Evolutionary conservation across 2,797 vertebrate species (phyloP), one percentile per base, ranked within the genome.

Genomic region (Urocyon cinereoargenteus): DNA sequence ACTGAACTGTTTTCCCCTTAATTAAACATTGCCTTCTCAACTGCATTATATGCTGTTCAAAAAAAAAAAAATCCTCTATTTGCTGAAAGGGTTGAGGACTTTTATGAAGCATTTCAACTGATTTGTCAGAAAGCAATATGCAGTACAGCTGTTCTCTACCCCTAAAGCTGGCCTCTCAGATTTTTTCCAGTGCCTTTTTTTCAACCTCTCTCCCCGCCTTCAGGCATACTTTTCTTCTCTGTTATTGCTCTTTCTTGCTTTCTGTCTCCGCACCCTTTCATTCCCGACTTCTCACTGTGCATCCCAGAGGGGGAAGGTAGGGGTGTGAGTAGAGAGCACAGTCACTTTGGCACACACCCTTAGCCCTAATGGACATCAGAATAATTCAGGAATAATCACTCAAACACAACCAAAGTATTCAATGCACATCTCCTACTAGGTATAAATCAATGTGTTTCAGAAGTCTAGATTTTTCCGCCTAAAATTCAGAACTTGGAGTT

Each of bases 151-250:
- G 84, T 53, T 81, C 61, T 49, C 79, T 61, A 14, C 62, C 93
- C 92, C 73, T 34, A 34, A 86, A 45, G 49, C 93, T 49, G 84
- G 95, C 93, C 86, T 86, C 77, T 96, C 93, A 31, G 91, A 81
- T 82, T 93, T 91, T 70, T 51, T 61, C 57, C 51, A n/a, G 70
- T 0, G 70, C 45, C 55, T 86, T 75, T 89, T 86, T 79, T 55
- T 70, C 79, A 78, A 2, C 36, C 87, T 77, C 70, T 84, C 78
- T 62, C 40, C 78, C 78, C 4, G 22, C 53, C 91, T 84, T 19
- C 55, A 75, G 92, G 94, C 97, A 87, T 61, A 93, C 83, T 96
- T 97, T 97, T 94, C 84, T 0, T 84, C 72, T 96, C 84, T 95
- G 93, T 70, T 94, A 83, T 24, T 97, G 84, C 62, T 75, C 68